phyloP scores from a whole-genome alignment of 2,888 invertebrate species.

The Plusia festucae region DNA sequence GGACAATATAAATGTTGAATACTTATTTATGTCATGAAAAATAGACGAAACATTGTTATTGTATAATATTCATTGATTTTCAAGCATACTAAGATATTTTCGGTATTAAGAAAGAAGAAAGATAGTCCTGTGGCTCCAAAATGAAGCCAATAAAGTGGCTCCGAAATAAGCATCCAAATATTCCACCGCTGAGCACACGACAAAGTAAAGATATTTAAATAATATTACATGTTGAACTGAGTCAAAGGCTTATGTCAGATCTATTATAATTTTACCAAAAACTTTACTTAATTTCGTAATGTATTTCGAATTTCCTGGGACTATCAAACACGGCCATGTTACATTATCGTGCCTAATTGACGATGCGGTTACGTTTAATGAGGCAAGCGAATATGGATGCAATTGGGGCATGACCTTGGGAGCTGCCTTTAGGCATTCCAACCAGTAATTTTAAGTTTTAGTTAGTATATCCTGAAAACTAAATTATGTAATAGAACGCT shows the following conservation, averaged over 20 bases:
- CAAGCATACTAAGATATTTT: too few species aligned
- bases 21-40: too few species aligned
- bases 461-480: background rate
- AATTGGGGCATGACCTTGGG: slow-evolving; percentile 40
- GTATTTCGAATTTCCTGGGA: slow-evolving; percentile 17
- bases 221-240: too few species aligned
- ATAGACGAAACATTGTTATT: too few species aligned
- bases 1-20: background rate
- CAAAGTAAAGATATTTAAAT: too few species aligned
- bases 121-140: too few species aligned
- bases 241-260: too few species aligned
- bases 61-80: too few species aligned
- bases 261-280: background rate
- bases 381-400: slow-evolving; percentile 29
- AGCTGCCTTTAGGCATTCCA: background rate
- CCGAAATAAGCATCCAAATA: too few species aligned
- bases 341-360: slow-evolving; percentile 49
- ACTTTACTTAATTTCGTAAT: slow-evolving; percentile 4
- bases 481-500: background rate
- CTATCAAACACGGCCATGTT: slow-evolving; percentile 18
- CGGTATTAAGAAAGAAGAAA: too few species aligned
- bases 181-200: too few species aligned
- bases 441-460: slow-evolving; percentile 5
- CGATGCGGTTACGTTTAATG: slow-evolving; percentile 44
- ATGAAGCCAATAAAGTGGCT: too few species aligned